Conservation (phyloP, 35 echinoderm and acorn worm genomes). For the Ptychodera flava region DNA sequence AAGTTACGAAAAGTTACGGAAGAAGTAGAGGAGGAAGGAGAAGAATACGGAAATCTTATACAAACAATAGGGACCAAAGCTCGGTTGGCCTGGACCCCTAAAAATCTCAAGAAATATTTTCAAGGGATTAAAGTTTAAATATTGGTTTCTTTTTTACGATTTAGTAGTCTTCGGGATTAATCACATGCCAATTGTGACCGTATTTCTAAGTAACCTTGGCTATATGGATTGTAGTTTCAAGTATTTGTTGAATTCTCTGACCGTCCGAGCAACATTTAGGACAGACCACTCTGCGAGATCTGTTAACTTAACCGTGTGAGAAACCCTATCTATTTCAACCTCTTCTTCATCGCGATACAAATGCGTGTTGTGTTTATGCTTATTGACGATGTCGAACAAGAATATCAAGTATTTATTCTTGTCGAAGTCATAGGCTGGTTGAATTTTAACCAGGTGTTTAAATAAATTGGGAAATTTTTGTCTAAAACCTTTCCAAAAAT, state of each 20-base stretch:
- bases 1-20: too few relatives aligned
- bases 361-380: neutral
- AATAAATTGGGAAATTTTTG: neutral
- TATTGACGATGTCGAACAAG: neutral
- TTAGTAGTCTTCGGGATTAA: too few relatives aligned
- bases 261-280: neutral
- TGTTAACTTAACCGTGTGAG: neutral
- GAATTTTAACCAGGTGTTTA: neutral
- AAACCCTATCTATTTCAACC: neutral
- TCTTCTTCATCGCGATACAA: neutral
- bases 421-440: neutral
- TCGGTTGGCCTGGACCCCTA: too few relatives aligned
- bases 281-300: neutral
- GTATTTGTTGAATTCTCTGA: neutral
- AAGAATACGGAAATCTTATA: too few relatives aligned
- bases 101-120: too few relatives aligned
- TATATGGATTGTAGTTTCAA: too few relatives aligned
- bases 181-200: too few relatives aligned
- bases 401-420: neutral
- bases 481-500: neutral
- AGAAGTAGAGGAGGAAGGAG: too few relatives aligned
- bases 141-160: too few relatives aligned
- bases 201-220: too few relatives aligned
- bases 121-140: too few relatives aligned
- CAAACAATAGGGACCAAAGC: too few relatives aligned